phyloP scores from a whole-genome alignment of 2,113 vertebrate genomes.

The Podarcis raffonei region DNA sequence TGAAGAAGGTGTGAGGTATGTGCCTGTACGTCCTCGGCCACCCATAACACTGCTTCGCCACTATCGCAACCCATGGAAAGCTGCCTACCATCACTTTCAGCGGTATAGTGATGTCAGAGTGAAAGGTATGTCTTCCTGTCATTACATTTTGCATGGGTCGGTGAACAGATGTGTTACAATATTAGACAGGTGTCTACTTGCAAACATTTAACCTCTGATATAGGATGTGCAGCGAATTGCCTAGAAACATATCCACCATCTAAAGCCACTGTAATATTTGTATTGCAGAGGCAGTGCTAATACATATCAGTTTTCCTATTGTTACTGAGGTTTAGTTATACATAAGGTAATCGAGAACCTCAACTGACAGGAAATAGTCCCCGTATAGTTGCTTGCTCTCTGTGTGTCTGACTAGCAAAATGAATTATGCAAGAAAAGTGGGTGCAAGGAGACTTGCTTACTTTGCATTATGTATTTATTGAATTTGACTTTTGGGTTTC shows the following conservation, averaged over 20 bases:
- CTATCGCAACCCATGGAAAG: conserved; percentile 98
- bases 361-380: not conserved
- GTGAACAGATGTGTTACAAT: not conserved
- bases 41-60: conserved; percentile 94
- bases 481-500: not conserved
- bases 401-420: not conserved
- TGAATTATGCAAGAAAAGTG: not conserved
- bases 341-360: not conserved
- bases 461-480: not conserved
- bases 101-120: conserved; percentile 95
- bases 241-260: not conserved
- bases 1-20: conserved; percentile 97
- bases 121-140: conserved; percentile 84
- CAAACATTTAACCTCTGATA: not conserved
- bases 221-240: not conserved
- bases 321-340: not conserved
- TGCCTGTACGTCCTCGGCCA: conserved; percentile 89
- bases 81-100: conserved; percentile 98
- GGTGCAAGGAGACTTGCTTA: not conserved
- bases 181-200: not conserved
- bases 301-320: not conserved
- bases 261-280: not conserved
- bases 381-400: not conserved
- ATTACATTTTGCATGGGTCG: rapidly evolving
- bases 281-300: not conserved